phyloP scores from a whole-genome alignment of 2,797 vertebrate genomes.

The Pseudotriccus pelzelni region DNA sequence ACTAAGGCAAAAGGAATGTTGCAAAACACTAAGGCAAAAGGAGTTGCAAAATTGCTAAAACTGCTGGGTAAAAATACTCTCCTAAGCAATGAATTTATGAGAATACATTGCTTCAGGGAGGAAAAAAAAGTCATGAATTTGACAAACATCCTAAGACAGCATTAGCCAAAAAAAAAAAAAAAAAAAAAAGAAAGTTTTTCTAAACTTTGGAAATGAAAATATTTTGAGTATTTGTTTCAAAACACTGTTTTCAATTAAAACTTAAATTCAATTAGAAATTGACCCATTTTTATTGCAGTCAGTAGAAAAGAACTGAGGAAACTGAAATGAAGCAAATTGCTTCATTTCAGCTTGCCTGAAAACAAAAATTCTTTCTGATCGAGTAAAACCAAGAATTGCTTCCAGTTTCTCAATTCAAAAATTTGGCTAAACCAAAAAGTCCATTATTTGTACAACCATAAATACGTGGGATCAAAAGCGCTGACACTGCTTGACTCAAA shows the following conservation, averaged over 20 bases:
- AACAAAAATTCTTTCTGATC: not conserved
- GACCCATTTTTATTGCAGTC: not conserved
- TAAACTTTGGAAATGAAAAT: not conserved
- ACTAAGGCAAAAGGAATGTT: not conserved
- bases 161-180: not conserved
- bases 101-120: not conserved
- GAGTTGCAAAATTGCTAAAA: not conserved
- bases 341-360: slow-evolving; percentile 1
- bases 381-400: not conserved
- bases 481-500: slow-evolving; percentile 5
- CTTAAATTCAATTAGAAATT: not conserved
- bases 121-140: not conserved
- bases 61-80: not conserved
- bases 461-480: not conserved
- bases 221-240: not conserved
- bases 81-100: not conserved
- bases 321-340: not conserved
- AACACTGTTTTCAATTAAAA: slow-evolving; percentile 24
- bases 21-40: not conserved
- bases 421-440: not conserved
- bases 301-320: not conserved
- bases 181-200: not conserved
- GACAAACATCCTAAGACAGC: not conserved
- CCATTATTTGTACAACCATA: not conserved
- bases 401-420: not conserved